phyloP scores from a whole-genome alignment of 1,140 invertebrate species.

The Euglossa dilemma region DNA sequence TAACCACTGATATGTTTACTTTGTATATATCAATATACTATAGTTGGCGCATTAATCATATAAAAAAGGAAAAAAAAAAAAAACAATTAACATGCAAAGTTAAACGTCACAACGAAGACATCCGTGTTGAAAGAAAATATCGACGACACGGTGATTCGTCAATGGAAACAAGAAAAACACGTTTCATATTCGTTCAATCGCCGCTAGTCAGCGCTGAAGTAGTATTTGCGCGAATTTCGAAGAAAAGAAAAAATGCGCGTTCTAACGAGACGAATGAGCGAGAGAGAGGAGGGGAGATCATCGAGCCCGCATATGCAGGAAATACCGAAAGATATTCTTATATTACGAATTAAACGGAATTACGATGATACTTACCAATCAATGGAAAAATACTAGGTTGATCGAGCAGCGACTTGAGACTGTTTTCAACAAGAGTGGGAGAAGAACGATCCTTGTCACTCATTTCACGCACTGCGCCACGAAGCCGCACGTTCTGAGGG shows the following conservation, averaged over 20 bases:
- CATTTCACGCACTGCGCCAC: conserved; percentile 84
- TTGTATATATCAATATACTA: too few species aligned
- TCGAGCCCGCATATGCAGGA: conserved; percentile 1
- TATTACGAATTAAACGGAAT: neutral
- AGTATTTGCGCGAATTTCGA: conserved; percentile 67
- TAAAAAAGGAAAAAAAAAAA: too few species aligned
- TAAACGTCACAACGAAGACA: conserved; percentile 7
- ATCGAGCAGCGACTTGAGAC: conserved; percentile 89
- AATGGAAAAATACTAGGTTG: conserved; percentile 90
- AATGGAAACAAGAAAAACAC: neutral
- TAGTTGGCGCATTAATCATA: too few species aligned
- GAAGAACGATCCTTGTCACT: conserved; percentile 90
- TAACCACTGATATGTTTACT: too few species aligned
- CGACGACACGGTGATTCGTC: neutral
- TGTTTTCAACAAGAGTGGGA: conserved; percentile 90
- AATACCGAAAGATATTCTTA: neutral
- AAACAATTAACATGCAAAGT: neutral
- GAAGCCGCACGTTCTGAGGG: conserved; percentile 60
- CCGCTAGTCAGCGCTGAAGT: conserved; percentile 64
- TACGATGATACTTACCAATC: conserved; percentile 86
- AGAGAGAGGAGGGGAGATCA: neutral
- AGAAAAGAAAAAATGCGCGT: conserved; percentile 29
- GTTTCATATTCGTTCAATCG: conserved; percentile 28
- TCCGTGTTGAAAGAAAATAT: neutral
- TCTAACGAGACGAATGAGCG: neutral